Conservation (phyloP, 92 coral and sea anemone genomes). For the Isaurus tuberculatus region DNA sequence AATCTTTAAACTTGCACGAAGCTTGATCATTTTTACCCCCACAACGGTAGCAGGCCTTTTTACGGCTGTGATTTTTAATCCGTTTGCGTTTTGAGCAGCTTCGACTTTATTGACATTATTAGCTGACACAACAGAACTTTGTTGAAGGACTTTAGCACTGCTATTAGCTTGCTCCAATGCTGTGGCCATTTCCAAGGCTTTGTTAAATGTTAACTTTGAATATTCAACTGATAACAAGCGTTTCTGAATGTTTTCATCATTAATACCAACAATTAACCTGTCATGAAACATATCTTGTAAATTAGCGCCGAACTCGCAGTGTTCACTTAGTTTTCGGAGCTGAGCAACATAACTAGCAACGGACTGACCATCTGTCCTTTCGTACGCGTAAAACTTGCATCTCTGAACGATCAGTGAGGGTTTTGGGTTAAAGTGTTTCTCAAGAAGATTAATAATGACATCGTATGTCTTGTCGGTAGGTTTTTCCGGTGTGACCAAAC, state of each 20-base stretch:
- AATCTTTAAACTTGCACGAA: neutral
- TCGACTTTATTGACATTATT: neutral
- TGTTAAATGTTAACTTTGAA: neutral
- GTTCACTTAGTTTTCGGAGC: no score
- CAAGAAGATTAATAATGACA: no score
- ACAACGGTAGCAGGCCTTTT: neutral
- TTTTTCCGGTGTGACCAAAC: no score
- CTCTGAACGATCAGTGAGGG: no score
- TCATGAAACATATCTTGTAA: no score
- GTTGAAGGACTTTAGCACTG: neutral
- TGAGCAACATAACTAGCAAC: no score
- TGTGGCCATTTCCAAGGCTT: neutral
- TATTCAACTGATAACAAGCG: neutral
- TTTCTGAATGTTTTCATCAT: no score
- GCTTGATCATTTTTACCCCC: neutral
- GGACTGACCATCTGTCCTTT: no score
- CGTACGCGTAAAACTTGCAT: no score
- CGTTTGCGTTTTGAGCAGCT: neutral
- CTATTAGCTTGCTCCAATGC: neutral
- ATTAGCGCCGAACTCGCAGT: no score
- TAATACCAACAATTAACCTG: neutral
- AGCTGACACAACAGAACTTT: neutral
- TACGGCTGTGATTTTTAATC: neutral
- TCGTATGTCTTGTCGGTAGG: no score
- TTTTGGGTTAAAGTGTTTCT: no score